Evolutionary conservation across 2,888 invertebrate genomes (phyloP).

Genomic region (Ochropacha duplaris): DNA sequence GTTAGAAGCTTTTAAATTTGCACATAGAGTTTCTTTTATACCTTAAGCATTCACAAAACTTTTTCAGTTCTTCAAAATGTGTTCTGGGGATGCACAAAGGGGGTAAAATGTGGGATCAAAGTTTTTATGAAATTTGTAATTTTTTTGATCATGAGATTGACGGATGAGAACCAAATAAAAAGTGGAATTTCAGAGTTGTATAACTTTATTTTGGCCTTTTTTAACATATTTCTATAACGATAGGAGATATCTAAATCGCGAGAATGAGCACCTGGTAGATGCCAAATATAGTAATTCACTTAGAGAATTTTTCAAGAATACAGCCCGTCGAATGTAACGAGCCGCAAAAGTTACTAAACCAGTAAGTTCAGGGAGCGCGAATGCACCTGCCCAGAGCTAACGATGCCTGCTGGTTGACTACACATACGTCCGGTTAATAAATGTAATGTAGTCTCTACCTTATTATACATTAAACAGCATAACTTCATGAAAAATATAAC

Average conservation of each 20-base stretch:
- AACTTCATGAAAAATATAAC: neutral
- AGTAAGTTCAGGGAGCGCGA: conserved; percentile 34
- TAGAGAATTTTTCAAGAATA: neutral
- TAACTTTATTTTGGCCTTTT: no score
- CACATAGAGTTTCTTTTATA: no score
- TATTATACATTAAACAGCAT: conserved; percentile 9
- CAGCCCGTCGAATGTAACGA: conserved; percentile 13
- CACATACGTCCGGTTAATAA: conserved; percentile 22
- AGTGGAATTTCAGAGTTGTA: no score
- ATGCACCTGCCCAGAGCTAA: conserved; percentile 51
- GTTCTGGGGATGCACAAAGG: no score
- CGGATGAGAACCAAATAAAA: no score
- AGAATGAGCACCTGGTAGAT: neutral
- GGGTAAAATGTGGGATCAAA: no score
- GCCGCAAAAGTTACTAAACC: conserved; percentile 38
- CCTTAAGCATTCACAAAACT: no score
- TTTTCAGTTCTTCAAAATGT: no score
- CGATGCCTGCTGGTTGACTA: conserved; percentile 21
- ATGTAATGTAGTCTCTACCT: no score
- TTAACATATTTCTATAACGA: neutral
- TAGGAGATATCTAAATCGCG: neutral
- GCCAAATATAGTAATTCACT: neutral
- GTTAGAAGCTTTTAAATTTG: no score
- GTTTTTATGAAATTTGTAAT: no score
- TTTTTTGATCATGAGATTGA: no score